Percentiles rank a stretch among this genome's conserved stretches.
These are phyloP conservation scores for Cnemophilus loriae DNA, from an alignment of 2,113 vertebrate species.

Conservation along the genomic window DNA sequence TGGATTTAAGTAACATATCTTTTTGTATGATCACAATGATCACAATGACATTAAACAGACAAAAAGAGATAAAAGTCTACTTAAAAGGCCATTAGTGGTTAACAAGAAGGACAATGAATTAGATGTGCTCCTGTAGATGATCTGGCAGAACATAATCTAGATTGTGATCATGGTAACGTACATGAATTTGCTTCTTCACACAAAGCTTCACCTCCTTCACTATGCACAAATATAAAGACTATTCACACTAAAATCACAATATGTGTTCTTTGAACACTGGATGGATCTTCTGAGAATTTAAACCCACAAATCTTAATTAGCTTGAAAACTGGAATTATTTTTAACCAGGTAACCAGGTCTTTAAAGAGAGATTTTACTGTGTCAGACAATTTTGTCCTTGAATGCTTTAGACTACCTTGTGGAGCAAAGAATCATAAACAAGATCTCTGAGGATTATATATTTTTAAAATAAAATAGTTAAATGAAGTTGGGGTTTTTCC, in stretches of 20 bases:
- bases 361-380: background rate
- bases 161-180: background rate
- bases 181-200: background rate
- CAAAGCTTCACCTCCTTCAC: background rate
- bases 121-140: background rate
- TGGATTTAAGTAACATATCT: background rate
- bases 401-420: background rate
- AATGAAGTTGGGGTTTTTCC: background rate
- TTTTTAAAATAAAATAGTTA: background rate
- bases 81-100: background rate
- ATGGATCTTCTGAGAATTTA: background rate
- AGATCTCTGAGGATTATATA: background rate
- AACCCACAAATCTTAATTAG: background rate
- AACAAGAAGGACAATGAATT: background rate
- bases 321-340: background rate
- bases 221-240: background rate
- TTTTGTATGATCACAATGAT: background rate
- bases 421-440: background rate
- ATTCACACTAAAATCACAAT: background rate
- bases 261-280: background rate
- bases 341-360: background rate
- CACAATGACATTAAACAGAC: background rate
- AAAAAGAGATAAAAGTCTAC: background rate
- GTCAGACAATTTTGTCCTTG: background rate
- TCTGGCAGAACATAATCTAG: background rate